A percentile compares a stretch with the other conserved stretches of the same genome.
Evolutionary conservation across 2,797 vertebrate genomes (phyloP).

Genomic region (Serranus cabrilla): DNA sequence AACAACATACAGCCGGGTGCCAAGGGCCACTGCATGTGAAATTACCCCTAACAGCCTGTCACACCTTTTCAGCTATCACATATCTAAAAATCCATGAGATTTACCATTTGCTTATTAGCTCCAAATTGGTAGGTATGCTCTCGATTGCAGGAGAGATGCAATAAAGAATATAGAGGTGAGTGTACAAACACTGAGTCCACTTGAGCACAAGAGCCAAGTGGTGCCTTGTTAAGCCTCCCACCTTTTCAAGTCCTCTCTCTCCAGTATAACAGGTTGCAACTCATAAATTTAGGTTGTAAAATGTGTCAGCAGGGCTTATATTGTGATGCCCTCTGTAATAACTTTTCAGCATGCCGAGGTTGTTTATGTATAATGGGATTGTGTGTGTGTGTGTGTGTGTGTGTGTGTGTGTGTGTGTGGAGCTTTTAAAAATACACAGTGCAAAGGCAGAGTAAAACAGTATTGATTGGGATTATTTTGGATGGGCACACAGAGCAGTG

Average conservation of each 20-base stretch:
- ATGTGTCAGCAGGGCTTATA: constrained; percentile 63
- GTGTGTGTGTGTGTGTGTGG: not conserved
- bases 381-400: constrained; percentile 16
- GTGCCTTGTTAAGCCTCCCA: constrained; percentile 67
- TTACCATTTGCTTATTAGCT: constrained; percentile 60
- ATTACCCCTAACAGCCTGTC: constrained; percentile 42
- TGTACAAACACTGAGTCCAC: constrained; percentile 52
- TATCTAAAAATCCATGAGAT: constrained; percentile 34
- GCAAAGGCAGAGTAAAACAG: constrained; percentile 21
- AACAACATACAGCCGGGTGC: constrained; percentile 21
- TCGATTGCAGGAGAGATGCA: constrained; percentile 34
- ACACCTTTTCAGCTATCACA: constrained; percentile 32
- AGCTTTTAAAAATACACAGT: constrained; percentile 37
- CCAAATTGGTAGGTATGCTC: constrained; percentile 42
- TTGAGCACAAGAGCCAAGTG: constrained; percentile 59
- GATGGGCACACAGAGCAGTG: constrained; percentile 43
- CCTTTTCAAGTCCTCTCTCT: constrained; percentile 58
- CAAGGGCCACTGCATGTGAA: constrained; percentile 38
- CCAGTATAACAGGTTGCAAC: constrained; percentile 54
- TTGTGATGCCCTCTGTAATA: constrained; percentile 64
- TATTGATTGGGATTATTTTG: constrained; percentile 59
- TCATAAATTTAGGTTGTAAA: constrained; percentile 72
- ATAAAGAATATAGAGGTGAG: constrained; percentile 51
- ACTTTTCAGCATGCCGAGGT: constrained; percentile 45
- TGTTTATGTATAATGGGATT: constrained; percentile 52